Conservation (phyloP, 2,113 vertebrate species). For the Pyrgilauda ruficollis region DNA sequence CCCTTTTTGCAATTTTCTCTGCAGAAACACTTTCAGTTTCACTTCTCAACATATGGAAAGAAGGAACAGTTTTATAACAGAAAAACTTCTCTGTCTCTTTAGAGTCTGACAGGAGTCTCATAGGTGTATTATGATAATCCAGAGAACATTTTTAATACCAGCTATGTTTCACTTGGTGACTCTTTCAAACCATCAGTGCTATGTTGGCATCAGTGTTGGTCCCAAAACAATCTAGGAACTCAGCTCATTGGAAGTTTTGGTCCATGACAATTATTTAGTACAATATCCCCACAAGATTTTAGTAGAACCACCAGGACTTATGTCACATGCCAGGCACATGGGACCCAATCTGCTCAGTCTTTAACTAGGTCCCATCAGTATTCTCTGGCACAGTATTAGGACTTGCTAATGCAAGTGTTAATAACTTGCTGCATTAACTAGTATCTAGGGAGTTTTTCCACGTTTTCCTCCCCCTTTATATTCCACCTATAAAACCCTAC, state of each 20-base stretch:
- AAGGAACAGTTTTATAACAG: neutral
- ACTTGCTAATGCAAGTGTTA: neutral
- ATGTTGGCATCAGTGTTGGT: neutral
- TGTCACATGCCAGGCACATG: neutral
- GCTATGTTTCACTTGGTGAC: neutral
- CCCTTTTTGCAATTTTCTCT: neutral
- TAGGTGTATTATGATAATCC: neutral
- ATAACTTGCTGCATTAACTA: conserved; percentile 7
- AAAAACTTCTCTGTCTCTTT: neutral
- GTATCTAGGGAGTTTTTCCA: neutral
- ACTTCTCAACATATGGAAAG: neutral
- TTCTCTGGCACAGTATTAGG: neutral
- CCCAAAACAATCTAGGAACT: neutral
- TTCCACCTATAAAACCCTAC: neutral
- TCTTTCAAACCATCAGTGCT: neutral
- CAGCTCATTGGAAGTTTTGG: neutral
- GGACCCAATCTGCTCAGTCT: neutral
- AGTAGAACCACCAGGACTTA: neutral
- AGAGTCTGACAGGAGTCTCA: neutral
- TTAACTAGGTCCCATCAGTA: conserved; percentile 5
- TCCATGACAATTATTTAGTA: neutral
- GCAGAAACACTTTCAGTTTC: neutral
- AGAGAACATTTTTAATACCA: neutral
- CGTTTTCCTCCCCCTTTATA: neutral
- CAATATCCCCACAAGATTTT: neutral